Percentiles rank a stretch among this genome's conserved stretches.
Evolutionary conservation across 2,797 vertebrate genomes (phyloP).

Genomic region (Acrocephalus scirpaceus): DNA sequence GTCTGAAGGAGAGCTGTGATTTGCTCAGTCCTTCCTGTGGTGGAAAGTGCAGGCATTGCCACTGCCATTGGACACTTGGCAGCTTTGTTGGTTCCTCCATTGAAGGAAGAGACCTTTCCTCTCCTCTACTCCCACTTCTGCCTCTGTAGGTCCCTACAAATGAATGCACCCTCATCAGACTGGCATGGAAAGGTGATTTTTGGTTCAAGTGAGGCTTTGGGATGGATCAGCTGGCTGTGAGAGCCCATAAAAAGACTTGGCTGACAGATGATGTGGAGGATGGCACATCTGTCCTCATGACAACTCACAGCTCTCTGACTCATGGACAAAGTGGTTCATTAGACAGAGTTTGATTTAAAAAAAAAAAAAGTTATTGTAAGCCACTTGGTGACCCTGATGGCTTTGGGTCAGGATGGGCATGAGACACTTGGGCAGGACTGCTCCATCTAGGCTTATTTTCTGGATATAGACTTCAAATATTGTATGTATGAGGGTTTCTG

Average conservation of each 20-base stretch:
- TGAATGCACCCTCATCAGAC: background rate
- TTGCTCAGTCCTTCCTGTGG: background rate
- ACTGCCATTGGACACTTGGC: fast-evolving
- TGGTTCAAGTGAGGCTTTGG: background rate
- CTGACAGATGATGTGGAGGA: background rate
- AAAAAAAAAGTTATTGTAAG: background rate
- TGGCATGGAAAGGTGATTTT: background rate
- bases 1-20: background rate
- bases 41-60: background rate
- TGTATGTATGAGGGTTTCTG: background rate
- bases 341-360: background rate
- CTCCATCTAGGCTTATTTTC: background rate
- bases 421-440: background rate
- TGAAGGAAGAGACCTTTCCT: background rate
- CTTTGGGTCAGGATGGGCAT: background rate
- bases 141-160: background rate
- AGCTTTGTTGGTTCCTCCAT: background rate
- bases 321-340: background rate
- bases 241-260: background rate
- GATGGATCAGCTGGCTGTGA: background rate
- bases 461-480: background rate
- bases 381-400: background rate
- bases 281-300: background rate
- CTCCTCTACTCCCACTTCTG: background rate
- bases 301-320: background rate